Base-by-base conservation (phyloP, 1,140 invertebrate species). In the Rhizoglyphus robini region DNA sequence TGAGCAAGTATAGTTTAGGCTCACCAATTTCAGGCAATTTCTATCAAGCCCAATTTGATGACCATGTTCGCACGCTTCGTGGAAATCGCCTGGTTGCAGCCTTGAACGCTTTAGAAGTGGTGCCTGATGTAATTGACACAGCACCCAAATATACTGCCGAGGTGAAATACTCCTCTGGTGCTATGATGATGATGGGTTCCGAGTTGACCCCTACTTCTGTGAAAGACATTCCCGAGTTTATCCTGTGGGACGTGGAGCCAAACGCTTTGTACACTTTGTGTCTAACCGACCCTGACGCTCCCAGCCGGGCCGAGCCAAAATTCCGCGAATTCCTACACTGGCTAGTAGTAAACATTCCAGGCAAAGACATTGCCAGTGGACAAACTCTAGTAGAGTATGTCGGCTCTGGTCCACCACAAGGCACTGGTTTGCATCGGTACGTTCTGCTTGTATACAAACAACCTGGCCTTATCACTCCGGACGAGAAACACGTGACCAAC, bases 191-290 rank as follows among this genome's bases (percentile, higher is more conserved):
- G n/a, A 11, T 20, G 47, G 62, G 62, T n/a, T 25, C 25, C 27
- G 62, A 63, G 20, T 54, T 63, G 38, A 63, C 62, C 8, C 62
- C 62, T 5, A 63, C 20, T 11, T 29, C n/a, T 13, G 30, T 30
- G 2, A 13, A 60, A 25, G 0, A 49, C 4, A 18, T 30, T 23
- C 62, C 62, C 2, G 32, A 18, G 18, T n/a, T 63, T 2, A 15
- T 62, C 30, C 15, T n/a, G 18, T 63, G 38, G 47, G 38, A 5
- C 25, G 5, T 23, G 30, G 58, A 60, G 25, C 20, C 20, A 41
- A 5, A 4, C 13, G 5, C 5, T 32, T 41, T 47, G 5, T 94
- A 92, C 71, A 87, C 86, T 1, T 74, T 94, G 0, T 82, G 84
- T 59, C 84, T 91, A 86, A 85, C 77, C 70, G 81, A 80, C 81